These are phyloP conservation scores for Cotesia vestalis DNA, from an alignment of 1,140 invertebrate genomes.

Conservation along the genomic window DNA sequence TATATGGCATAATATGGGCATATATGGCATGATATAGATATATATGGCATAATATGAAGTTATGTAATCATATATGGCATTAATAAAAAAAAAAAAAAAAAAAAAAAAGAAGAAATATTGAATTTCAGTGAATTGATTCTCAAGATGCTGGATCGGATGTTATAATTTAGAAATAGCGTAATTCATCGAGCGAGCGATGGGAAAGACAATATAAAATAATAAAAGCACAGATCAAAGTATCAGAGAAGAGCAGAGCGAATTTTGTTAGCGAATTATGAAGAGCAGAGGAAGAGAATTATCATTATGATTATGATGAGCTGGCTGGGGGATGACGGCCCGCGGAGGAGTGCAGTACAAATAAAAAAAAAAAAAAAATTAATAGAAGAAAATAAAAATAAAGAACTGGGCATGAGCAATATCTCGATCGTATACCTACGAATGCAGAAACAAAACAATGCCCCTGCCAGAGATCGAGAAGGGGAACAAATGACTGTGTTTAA, in stretches of 20 bases:
- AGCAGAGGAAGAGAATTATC: conserved; percentile 17
- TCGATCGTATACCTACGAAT: conserved; percentile 10
- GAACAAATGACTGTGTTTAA: conserved; percentile 67
- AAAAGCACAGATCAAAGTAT: too few relatives aligned
- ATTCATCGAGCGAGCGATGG: conserved; percentile 48
- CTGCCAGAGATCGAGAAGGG: not conserved
- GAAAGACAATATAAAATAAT: conserved; percentile 34
- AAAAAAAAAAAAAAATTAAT: conserved; percentile 17
- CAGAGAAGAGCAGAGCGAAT: conserved; percentile 20
- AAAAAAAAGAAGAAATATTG: too few relatives aligned
- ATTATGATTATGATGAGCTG: conserved; percentile 21
- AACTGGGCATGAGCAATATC: conserved; percentile 34
- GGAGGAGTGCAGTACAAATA: conserved; percentile 9
- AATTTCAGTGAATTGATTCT: conserved; percentile 32
- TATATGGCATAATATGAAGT: too few relatives aligned
- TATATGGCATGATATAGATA: too few relatives aligned
- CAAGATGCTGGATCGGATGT: conserved; percentile 53
- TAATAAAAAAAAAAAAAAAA: too few relatives aligned
- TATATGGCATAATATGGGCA: too few relatives aligned
- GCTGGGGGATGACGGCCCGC: conserved; percentile 4
- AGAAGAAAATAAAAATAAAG: conserved; percentile 22
- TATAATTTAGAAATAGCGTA: conserved; percentile 65
- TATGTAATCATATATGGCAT: too few relatives aligned
- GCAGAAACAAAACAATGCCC: conserved; percentile 24
- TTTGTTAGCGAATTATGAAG: conserved; percentile 17